Evolutionary conservation across 2,888 invertebrate species (phyloP), one percentile per base, ranked within the genome.

Genomic region (Lottia gigantea): DNA sequence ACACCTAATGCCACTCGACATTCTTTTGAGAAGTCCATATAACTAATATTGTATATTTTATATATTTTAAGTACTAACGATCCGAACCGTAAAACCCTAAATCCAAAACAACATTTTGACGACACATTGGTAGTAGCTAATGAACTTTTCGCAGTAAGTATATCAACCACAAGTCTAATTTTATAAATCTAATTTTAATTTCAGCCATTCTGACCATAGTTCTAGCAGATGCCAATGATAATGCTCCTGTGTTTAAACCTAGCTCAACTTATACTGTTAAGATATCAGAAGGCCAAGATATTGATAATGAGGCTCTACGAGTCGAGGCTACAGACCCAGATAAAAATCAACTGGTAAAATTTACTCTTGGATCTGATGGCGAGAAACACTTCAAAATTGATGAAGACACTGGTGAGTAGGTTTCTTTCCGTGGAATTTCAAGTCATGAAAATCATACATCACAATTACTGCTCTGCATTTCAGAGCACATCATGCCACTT

Each of bases 141-240:
- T n/a, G n/a, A n/a, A n/a, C n/a, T n/a, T n/a, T n/a, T n/a, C n/a
- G n/a, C n/a, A n/a, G n/a, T n/a, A n/a, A n/a, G n/a, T n/a, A n/a
- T n/a, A n/a, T n/a, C n/a, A n/a, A n/a, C n/a, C n/a, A n/a, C n/a
- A n/a, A n/a, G n/a, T n/a, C n/a, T n/a, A n/a, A n/a, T n/a, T n/a
- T n/a, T n/a, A n/a, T n/a, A n/a, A n/a, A n/a, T n/a, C n/a, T 31
- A 31, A 31, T 40, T 55, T 55, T 26, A 23, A 46, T 76, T 72
- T n/a, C 78, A 84, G 85, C 79, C 16, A 81, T 78, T 0, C 69
- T 84, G 49, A 79, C 78, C 16, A 72, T 85, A 3, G 80, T 78
- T 2, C 66, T 85, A 14, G 16, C 67, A 19, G 85, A 85, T 70
- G 76, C 76, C 73, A 85, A 85, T 76, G 85, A 85, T 73, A 83